phyloP scores from a whole-genome alignment of 2,888 invertebrate species.

The Tenthredo scrophulariae region DNA sequence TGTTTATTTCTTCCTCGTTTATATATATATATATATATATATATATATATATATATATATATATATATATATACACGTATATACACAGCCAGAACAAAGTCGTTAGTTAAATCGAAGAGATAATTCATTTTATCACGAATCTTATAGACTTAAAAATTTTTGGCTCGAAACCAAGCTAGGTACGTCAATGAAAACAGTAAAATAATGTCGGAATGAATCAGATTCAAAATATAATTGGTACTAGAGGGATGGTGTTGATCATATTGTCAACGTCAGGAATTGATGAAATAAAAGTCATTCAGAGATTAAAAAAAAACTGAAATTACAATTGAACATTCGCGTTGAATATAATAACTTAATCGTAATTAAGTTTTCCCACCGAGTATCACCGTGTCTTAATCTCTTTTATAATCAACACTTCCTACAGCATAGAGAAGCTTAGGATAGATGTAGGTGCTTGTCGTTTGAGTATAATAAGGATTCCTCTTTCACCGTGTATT shows the following conservation, averaged over 20 bases:
- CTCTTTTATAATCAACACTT: not conserved
- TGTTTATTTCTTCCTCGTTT: conserved; percentile 24
- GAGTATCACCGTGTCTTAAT: not conserved
- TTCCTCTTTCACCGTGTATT: conserved; percentile 14
- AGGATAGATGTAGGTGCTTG: conserved; percentile 8
- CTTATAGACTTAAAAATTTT: not conserved
- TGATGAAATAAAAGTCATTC: not conserved
- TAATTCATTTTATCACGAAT: not conserved
- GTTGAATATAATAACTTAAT: not conserved
- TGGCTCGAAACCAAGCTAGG: not conserved
- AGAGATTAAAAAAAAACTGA: not conserved
- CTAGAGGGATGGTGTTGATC: not conserved
- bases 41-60: too few relatives aligned
- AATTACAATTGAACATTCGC: not conserved
- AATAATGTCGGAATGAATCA: not conserved
- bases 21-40: not conserved
- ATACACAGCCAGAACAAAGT: not conserved
- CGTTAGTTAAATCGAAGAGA: not conserved
- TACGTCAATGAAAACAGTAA: not conserved
- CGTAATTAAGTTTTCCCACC: not conserved
- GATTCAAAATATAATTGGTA: not conserved
- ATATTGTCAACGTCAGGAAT: not conserved
- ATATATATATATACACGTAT: too few relatives aligned
- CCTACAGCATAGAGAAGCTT: not conserved
- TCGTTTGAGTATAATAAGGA: conserved; percentile 11